phyloP scores from a whole-genome alignment of 2,888 invertebrate genomes.

The Amphipyra berbera region DNA sequence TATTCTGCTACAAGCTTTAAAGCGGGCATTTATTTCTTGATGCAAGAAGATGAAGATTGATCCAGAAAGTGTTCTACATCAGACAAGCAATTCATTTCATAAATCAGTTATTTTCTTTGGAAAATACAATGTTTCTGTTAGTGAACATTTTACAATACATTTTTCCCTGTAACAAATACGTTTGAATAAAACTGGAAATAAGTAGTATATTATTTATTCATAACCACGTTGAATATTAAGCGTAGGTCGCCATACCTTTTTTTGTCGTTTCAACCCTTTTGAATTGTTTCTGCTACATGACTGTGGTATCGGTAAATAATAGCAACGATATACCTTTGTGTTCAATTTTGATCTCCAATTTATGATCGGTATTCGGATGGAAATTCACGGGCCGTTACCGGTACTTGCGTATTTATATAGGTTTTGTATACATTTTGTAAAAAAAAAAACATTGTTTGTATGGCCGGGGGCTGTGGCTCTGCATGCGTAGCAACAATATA shows the following conservation, averaged over 20 bases:
- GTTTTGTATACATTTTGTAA: constrained; percentile 37
- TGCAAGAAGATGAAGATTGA: too few relatives aligned
- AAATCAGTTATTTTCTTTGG: not conserved
- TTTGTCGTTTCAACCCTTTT: constrained; percentile 56
- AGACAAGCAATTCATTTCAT: too few relatives aligned
- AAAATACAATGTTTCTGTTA: constrained; percentile 1
- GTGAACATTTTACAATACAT: not conserved
- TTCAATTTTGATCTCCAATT: constrained; percentile 61
- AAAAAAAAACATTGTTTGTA: constrained; percentile 30
- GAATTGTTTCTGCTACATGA: constrained; percentile 61
- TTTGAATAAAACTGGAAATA: constrained; percentile 49
- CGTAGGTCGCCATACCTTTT: constrained; percentile 55
- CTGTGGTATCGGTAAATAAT: constrained; percentile 62
- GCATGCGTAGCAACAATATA: not conserved
- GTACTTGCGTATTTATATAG: constrained; percentile 34
- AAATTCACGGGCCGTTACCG: constrained; percentile 49
- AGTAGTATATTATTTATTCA: constrained; percentile 56
- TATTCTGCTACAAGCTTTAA: too few relatives aligned
- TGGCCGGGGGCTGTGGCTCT: not conserved
- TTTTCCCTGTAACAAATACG: constrained; percentile 26
- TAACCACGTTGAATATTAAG: constrained; percentile 62
- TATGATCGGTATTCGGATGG: constrained; percentile 50
- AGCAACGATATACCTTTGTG: constrained; percentile 59
- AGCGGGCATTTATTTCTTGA: too few relatives aligned
- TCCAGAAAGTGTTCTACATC: too few relatives aligned